Conservation (phyloP, 2,113 vertebrate genomes). For the Rhynchomys soricoides region DNA sequence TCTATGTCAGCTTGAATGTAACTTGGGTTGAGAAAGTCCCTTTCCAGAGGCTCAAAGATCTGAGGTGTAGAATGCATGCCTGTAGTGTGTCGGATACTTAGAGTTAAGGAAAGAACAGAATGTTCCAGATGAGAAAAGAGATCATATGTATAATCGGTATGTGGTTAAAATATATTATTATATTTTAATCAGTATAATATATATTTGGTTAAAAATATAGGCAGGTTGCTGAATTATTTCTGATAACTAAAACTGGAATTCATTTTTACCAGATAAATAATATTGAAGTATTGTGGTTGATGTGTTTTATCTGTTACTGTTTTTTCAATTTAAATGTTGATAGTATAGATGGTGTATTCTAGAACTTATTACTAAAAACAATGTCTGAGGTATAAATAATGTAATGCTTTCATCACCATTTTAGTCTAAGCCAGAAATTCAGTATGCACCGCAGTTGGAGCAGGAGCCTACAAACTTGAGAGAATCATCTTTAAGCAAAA, state of each 20-base stretch:
- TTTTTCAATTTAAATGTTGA: constrained; percentile 59
- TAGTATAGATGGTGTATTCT: constrained; percentile 51
- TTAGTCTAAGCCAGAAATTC: constrained; percentile 94
- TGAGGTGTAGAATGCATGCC: neutral
- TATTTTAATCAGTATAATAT: neutral
- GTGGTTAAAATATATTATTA: constrained; percentile 7
- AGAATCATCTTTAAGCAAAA: constrained; percentile 85
- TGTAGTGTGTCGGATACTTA: constrained; percentile 25
- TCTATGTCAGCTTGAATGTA: constrained; percentile 4
- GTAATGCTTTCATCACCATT: constrained; percentile 77
- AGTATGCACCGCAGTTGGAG: constrained; percentile 90
- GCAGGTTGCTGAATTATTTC: constrained; percentile 52
- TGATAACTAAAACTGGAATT: constrained; percentile 60
- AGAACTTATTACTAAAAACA: constrained; percentile 64
- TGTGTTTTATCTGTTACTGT: constrained; percentile 62
- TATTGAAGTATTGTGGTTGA: constrained; percentile 38
- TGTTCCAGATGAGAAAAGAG: constrained; percentile 53
- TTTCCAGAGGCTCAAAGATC: constrained; percentile 13
- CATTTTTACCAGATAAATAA: constrained; percentile 46
- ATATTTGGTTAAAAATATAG: constrained; percentile 40
- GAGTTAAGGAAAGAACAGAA: constrained; percentile 12
- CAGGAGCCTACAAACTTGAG: constrained; percentile 86
- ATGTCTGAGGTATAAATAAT: constrained; percentile 50
- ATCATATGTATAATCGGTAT: neutral
- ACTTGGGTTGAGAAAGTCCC: neutral